Percentiles rank a stretch among this genome's conserved stretches.
Conservation (phyloP, 2,113 vertebrate genomes). For the Micronycteris hirsuta region DNA sequence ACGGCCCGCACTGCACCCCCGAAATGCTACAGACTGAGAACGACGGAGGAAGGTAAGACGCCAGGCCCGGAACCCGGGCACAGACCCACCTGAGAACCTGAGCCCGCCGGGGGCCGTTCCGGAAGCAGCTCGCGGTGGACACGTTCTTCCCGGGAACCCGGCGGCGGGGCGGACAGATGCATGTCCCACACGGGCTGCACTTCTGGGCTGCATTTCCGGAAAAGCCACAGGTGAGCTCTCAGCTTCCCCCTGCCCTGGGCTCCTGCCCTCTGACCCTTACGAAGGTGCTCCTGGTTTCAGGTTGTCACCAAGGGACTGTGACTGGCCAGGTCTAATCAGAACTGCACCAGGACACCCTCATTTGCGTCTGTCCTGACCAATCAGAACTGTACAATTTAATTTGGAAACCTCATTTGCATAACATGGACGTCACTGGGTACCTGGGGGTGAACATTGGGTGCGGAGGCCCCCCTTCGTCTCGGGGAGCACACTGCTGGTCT, state of each 20-base stretch:
- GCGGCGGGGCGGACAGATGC: background rate
- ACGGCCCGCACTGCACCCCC: too few relatives aligned
- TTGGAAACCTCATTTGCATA: background rate
- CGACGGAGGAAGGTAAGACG: too few relatives aligned
- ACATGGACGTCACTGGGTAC: background rate
- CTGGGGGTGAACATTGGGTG: background rate
- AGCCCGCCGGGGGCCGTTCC: too few relatives aligned
- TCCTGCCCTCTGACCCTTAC: background rate
- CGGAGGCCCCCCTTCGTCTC: fast-evolving
- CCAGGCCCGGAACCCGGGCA: too few relatives aligned
- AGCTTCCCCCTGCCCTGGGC: too few relatives aligned
- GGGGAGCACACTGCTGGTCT: background rate
- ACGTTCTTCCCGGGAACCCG: background rate
- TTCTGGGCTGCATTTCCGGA: background rate
- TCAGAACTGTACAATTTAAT: background rate
- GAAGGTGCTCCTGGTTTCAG: background rate
- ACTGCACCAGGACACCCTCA: background rate
- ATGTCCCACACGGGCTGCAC: too few relatives aligned
- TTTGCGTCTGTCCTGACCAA: background rate
- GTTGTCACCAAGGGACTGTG: background rate
- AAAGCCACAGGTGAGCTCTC: background rate
- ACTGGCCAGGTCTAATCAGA: background rate
- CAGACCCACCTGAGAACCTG: background rate
- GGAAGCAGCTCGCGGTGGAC: too few relatives aligned
- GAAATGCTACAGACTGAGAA: too few relatives aligned